These are phyloP conservation scores for Drosophila melanosoma DNA, from an alignment of 2,888 invertebrate genomes.

Conservation along the genomic window DNA sequence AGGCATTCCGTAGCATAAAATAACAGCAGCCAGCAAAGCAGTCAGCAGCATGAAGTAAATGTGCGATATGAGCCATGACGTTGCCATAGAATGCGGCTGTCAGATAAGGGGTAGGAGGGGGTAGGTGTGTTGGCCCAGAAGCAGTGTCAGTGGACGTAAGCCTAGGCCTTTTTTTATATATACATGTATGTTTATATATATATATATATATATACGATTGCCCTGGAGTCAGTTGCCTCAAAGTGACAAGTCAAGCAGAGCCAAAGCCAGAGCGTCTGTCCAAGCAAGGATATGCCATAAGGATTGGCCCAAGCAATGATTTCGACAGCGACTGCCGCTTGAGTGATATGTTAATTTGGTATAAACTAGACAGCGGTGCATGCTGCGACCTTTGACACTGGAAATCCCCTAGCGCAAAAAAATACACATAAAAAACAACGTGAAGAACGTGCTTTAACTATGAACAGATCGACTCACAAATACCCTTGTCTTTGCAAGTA, in stretches of 20 bases:
- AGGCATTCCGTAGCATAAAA: constrained; percentile 25
- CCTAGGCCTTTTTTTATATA: constrained; percentile 23
- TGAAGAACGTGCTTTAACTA: background rate
- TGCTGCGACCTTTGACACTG: constrained; percentile 49
- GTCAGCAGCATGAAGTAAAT: constrained; percentile 33
- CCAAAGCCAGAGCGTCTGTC: constrained; percentile 12
- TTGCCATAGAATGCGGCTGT: background rate
- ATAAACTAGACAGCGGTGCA: constrained; percentile 61
- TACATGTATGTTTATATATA: background rate
- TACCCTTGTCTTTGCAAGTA: background rate
- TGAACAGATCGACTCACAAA: background rate
- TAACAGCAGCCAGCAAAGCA: constrained; percentile 1
- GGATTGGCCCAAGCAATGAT: constrained; percentile 43
- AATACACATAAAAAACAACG: background rate
- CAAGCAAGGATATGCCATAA: constrained; percentile 31
- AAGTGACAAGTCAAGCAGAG: constrained; percentile 69
- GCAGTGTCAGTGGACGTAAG: background rate
- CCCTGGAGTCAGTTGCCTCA: constrained; percentile 52
- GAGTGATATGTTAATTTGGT: constrained; percentile 73
- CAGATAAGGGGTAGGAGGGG: background rate
- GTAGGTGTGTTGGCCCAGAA: constrained; percentile 10
- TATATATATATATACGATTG: constrained; percentile 10
- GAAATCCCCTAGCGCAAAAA: constrained; percentile 46
- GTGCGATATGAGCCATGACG: constrained; percentile 69
- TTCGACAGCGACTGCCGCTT: constrained; percentile 57